Base-by-base conservation (phyloP, 2,888 invertebrate species). In the Microplitis manilae region DNA sequence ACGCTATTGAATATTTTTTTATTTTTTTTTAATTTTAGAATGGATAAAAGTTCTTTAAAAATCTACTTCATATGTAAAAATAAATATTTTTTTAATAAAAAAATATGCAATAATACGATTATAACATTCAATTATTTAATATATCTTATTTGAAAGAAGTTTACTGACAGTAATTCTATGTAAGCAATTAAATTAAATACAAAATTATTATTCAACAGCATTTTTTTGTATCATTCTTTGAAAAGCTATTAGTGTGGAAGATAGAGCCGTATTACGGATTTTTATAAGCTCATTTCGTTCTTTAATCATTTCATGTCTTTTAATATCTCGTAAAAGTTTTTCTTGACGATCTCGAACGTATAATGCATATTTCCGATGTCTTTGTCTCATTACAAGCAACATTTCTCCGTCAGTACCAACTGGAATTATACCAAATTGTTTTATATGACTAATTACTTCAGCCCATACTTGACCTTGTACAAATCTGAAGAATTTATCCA, bases 381-480 rank as follows among this genome's bases (percentile, higher is more conserved):
- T 83, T 30, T 88, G 84, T 1, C 86, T 84, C 83, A 91, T 84
- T 30, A 86, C 79, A 17, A 83, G 81, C 61, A 91, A 83, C 79
- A 89, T 83, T 72, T 90, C 85, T 1, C 85, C 84, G 80, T 91
- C 91, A 69, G 87, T 82, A 9, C 86, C 87, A 39, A 90, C 81
- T 0, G 90, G 90, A 70, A 82, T 84, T 5, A 91, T 82, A 5
- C 87, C 87, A 5, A 83, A 81, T n/a, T 85, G 83, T 74, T 88
- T 83, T 20, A 91, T 83, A 80, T 90, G 89, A 41, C 80, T 84
- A 13, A 84, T 79, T 1, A 91, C 80, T 82, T 91, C 91, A 20
- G 86, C 80, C 92, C 92, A 92, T 7, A 89, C 85, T 82, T 92
- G 90, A 1, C 90, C 90, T 67, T 91, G 81, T 81, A 90, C 91